Percentiles rank a stretch among this genome's conserved stretches.
Conservation (phyloP, 2,888 invertebrate genomes). For the Camponotus fellah region DNA sequence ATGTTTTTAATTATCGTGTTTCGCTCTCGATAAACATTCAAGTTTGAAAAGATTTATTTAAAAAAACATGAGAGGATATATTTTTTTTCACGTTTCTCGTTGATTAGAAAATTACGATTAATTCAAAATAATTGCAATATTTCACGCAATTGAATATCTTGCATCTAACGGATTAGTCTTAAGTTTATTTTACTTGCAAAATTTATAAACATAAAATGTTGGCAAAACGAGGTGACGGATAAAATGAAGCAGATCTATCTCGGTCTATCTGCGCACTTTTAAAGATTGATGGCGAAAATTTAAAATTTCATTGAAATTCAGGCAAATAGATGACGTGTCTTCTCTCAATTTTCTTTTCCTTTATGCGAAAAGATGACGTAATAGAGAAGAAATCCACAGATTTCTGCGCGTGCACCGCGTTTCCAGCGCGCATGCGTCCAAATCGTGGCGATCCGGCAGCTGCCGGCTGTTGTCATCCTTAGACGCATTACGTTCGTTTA, state of each 20-base stretch:
- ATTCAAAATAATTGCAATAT: not conserved
- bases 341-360: too few species aligned
- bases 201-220: not conserved
- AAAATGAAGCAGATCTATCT: not conserved
- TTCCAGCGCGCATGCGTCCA: not conserved
- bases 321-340: not conserved
- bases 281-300: not conserved
- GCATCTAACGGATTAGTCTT: not conserved
- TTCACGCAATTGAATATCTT: not conserved
- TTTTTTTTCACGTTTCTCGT: too few species aligned
- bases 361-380: not conserved
- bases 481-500: conserved; percentile 19
- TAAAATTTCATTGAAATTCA: not conserved
- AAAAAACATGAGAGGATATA: not conserved
- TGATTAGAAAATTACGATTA: not conserved
- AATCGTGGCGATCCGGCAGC: not conserved
- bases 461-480: not conserved
- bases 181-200: not conserved
- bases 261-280: not conserved
- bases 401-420: conserved; percentile 15
- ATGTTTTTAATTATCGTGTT: not conserved
- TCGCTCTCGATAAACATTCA: not conserved
- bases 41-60: not conserved
- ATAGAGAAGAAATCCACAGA: not conserved
- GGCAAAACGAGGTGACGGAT: not conserved